These are phyloP conservation scores for Babyrousa celebensis DNA, from an alignment of 2,797 vertebrate genomes.

Conservation along the genomic window DNA sequence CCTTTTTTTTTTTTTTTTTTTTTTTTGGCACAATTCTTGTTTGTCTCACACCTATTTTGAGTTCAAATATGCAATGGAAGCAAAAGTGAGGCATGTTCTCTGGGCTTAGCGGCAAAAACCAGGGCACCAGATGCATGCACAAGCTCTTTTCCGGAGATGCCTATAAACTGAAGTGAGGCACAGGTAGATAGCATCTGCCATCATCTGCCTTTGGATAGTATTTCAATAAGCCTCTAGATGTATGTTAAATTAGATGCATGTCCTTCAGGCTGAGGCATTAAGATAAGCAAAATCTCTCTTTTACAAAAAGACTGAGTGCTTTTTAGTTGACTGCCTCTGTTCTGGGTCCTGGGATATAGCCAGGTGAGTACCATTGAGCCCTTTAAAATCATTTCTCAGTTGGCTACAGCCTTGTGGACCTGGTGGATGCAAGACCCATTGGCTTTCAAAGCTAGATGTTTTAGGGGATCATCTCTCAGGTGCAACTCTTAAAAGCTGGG, in stretches of 20 bases:
- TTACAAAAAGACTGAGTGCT: neutral
- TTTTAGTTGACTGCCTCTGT: neutral
- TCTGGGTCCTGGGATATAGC: neutral
- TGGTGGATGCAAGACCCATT: neutral
- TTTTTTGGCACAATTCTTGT: neutral
- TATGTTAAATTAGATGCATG: neutral
- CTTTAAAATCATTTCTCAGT: neutral
- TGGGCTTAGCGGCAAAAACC: neutral
- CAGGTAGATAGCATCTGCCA: neutral
- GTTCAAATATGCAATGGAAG: neutral
- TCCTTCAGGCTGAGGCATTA: neutral
- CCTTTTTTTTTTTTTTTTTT: neutral
- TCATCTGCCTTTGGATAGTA: neutral
- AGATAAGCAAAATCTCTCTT: neutral
- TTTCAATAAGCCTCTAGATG: neutral
- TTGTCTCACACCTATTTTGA: neutral
- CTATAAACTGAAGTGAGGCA: neutral
- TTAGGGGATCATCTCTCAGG: neutral
- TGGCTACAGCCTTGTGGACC: neutral
- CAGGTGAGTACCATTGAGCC: neutral
- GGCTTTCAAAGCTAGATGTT: neutral
- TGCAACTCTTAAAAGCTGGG: neutral
- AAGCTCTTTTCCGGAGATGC: neutral
- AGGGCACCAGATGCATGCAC: fast-evolving
- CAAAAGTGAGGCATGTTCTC: neutral